A percentile compares a stretch with the other conserved stretches of the same genome.
Evolutionary conservation across 1,140 invertebrate genomes (phyloP).

Genomic region (Drosophila mojavensis): DNA sequence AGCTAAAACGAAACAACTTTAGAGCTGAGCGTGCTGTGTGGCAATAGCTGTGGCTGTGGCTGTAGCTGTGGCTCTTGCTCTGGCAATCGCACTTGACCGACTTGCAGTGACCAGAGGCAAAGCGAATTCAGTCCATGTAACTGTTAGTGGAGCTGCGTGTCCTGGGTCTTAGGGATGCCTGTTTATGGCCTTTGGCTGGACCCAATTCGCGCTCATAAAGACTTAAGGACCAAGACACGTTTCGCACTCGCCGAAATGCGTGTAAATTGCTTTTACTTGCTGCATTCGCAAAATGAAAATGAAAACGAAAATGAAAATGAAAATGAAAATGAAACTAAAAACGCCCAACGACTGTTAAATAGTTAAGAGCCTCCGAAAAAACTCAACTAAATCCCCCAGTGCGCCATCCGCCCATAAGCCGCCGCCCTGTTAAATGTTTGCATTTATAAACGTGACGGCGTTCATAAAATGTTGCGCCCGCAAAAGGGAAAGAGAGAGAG

Average conservation of each 20-base stretch:
- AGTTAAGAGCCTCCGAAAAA: conserved; percentile 35
- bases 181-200: conserved; percentile 35
- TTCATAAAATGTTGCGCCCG: conserved; percentile 36
- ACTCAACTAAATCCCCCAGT: not conserved
- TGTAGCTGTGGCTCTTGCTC: not conserved
- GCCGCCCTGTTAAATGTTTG: conserved; percentile 44
- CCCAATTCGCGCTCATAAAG: conserved; percentile 57
- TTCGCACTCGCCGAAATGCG: conserved; percentile 64
- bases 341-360: conserved; percentile 69
- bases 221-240: conserved; percentile 67
- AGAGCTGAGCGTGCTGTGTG: conserved; percentile 4
- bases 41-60: not conserved
- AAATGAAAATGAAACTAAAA: conserved; percentile 61
- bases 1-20: conserved; percentile 21
- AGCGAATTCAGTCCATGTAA: conserved; percentile 21
- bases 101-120: conserved; percentile 36
- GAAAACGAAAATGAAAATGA: not conserved
- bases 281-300: conserved; percentile 59
- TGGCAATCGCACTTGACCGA: conserved; percentile 34
- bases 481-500: not conserved
- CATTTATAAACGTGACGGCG: conserved; percentile 58
- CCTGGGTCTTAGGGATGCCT: conserved; percentile 9
- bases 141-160: not conserved
- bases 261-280: conserved; percentile 78
- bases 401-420: conserved; percentile 1